Conservation (phyloP, 1,140 invertebrate genomes). For the Gonioctena quinquepunctata region DNA sequence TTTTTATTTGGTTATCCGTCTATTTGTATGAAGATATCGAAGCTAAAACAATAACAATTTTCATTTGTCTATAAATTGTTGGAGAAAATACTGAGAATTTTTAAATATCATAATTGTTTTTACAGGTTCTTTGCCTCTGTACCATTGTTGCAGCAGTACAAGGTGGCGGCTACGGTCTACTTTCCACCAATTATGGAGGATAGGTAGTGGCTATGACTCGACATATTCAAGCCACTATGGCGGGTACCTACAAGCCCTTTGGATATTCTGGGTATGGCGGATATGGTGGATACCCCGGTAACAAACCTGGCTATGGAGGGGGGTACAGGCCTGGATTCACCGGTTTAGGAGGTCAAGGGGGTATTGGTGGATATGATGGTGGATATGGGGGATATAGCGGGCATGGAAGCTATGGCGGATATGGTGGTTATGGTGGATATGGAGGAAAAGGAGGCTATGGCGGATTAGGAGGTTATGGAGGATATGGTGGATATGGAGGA, state of each 20-base stretch:
- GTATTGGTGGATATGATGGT: background rate
- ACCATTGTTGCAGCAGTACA: conserved; percentile 1
- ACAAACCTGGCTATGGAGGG: background rate
- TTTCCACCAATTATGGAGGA: background rate
- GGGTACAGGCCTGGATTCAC: background rate
- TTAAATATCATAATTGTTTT: too few relatives aligned
- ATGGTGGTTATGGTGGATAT: background rate
- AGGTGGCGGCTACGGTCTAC: conserved; percentile 2
- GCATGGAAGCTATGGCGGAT: too few relatives aligned
- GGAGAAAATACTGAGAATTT: too few relatives aligned
- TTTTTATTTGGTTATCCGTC: too few relatives aligned
- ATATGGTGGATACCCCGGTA: background rate
- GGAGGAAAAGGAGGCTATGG: background rate
- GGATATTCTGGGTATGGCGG: background rate
- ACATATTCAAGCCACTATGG: background rate
- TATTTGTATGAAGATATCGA: too few relatives aligned
- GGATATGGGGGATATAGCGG: background rate
- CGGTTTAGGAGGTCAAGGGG: too few relatives aligned
- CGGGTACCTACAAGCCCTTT: background rate
- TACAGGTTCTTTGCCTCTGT: background rate
- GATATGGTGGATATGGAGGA: conserved; percentile 3
- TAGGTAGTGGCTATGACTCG: background rate
- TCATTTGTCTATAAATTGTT: too few relatives aligned
- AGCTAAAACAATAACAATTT: too few relatives aligned
- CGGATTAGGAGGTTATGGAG: background rate